Evolutionary conservation across 2,113 vertebrate genomes (phyloP), one percentile per base, ranked within the genome.

Genomic region (Lasiurus cinereus): DNA sequence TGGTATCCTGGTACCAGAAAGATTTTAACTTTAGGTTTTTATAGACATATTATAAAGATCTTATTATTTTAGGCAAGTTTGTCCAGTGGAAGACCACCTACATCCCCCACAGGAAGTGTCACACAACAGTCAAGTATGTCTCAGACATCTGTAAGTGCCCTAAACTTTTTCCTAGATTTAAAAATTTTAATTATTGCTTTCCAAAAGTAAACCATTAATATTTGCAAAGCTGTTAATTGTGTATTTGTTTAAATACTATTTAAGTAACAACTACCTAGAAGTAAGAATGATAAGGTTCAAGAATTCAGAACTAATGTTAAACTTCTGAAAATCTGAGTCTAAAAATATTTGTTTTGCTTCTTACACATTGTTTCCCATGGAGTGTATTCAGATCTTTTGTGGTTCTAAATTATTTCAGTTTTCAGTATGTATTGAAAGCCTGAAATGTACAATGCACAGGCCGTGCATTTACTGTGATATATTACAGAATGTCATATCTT

Each of bases 141-240:
- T 93, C 99, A 99, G 98, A 99, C 98, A 95, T 98, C 99, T 96
- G 99, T 99, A 98, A 98, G 99, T 98, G 95, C 92, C 73, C 87
- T 96, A 52, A 78, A 48, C 95, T 93, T 96, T 39, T 97, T 94
- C 93, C 83, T 90, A 93, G 78, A 72, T 95, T 91, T 4, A 96
- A 91, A 92, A 29, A 19, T 79, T 78, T 90, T 73, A 88, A 70
- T 89, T 93, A 62, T n/a, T 80, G 12, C 69, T 95, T 96, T 95
- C 19, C 11, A 89, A 14, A 97, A 92, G 21, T 76, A 70, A 96
- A 90, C 39, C 74, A 6, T 80, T 94, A 21, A 70, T 82, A 24
- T 66, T 93, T 56, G 59, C 31, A 87, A 94, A 92, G n/a, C 46
- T 93, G 8, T 90, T 88, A 36, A 36, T 33, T 93, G 27, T 78